A percentile compares a stretch with the other conserved stretches of the same genome.
These are phyloP conservation scores for Zaprionus africanus DNA, from an alignment of 1,140 invertebrate species.

Conservation along the genomic window DNA sequence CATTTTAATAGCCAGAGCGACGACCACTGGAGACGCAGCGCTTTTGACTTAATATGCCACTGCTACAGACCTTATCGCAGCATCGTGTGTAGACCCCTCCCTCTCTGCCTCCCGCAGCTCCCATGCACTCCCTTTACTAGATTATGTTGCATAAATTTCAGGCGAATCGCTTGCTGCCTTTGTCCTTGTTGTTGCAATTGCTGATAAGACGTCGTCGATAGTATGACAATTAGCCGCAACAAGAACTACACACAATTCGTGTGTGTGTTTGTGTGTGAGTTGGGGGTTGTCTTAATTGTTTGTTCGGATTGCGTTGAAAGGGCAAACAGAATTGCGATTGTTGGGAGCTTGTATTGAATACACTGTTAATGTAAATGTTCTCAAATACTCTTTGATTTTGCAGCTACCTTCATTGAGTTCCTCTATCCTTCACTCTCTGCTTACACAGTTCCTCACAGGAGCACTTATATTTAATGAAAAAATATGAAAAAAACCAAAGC, in stretches of 20 bases:
- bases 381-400: neutral
- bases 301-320: conserved; percentile 66
- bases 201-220: conserved; percentile 75
- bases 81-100: conserved; percentile 35
- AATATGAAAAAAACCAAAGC: conserved; percentile 12
- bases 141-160: conserved; percentile 76
- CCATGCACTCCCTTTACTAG: conserved; percentile 12
- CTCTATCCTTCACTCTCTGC: neutral
- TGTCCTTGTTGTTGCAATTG: conserved; percentile 38
- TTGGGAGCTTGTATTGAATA: conserved; percentile 40
- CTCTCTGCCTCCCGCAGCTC: conserved; percentile 14
- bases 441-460: conserved; percentile 10
- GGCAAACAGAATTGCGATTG: conserved; percentile 62
- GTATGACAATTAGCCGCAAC: conserved; percentile 77
- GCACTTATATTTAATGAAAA: conserved; percentile 78
- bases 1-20: conserved; percentile 69
- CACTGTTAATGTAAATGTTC: neutral
- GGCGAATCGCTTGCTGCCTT: conserved; percentile 60
- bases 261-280: conserved; percentile 1
- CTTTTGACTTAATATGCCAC: conserved; percentile 75
- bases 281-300: conserved; percentile 62
- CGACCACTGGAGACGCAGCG: conserved; percentile 43
- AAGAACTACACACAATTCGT: conserved; percentile 62
- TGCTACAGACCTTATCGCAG: conserved; percentile 43
- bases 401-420: too few species aligned